Conservation (phyloP, 1,140 invertebrate genomes). For the Vollenhovia emeryi region DNA sequence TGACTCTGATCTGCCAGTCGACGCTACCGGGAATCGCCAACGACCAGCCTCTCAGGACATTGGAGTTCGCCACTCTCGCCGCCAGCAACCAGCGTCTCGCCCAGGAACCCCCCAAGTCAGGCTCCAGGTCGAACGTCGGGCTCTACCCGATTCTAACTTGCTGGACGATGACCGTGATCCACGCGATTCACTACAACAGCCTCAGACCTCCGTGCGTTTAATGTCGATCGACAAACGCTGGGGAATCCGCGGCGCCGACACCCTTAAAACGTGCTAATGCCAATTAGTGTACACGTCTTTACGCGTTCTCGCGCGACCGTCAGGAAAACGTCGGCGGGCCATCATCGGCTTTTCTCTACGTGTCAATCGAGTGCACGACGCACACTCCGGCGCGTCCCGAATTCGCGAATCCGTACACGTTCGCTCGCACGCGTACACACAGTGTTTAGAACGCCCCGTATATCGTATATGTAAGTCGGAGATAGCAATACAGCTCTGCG, state of each 20-base stretch:
- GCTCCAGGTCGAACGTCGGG: neutral
- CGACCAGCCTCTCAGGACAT: slow-evolving; percentile 59
- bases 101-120: slow-evolving; percentile 78
- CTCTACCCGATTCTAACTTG: neutral
- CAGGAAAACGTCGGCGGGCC: neutral
- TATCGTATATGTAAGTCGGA: slow-evolving; percentile 32
- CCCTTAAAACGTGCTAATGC: slow-evolving; percentile 6
- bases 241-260: neutral
- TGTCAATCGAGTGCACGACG: slow-evolving; percentile 21
- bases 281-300: slow-evolving; percentile 31
- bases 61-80: slow-evolving; percentile 76
- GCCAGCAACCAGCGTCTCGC: slow-evolving; percentile 81
- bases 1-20: slow-evolving; percentile 79
- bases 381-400: slow-evolving; percentile 10
- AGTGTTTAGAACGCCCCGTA: slow-evolving; percentile 47
- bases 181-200: slow-evolving; percentile 1
- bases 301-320: slow-evolving; percentile 1
- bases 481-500: slow-evolving; percentile 63
- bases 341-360: slow-evolving; percentile 6
- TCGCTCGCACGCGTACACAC: slow-evolving; percentile 32
- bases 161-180: slow-evolving; percentile 13
- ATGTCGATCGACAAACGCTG: slow-evolving; percentile 2
- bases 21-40: slow-evolving; percentile 75
- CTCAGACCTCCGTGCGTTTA: slow-evolving; percentile 21
- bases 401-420: slow-evolving; percentile 31